A percentile compares a stretch with the other conserved stretches of the same genome.
Evolutionary conservation across 2,888 invertebrate species (phyloP).

Genomic region (Cantharis nigra): DNA sequence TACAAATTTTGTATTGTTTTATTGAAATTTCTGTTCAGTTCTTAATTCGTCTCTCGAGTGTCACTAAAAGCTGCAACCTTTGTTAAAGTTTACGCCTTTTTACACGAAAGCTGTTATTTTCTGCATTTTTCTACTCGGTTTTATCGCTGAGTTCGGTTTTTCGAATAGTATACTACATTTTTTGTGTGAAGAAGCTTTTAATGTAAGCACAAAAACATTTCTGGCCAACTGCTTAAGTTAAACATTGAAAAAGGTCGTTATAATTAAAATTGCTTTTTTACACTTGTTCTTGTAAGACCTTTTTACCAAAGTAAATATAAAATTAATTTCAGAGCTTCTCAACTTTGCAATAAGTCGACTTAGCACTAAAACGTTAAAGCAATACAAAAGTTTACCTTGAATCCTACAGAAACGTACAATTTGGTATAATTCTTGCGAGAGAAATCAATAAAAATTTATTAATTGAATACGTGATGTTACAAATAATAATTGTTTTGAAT

Average conservation of each 20-base stretch:
- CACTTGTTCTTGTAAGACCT: not conserved
- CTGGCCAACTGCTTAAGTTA: not conserved
- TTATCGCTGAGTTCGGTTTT: conserved; percentile 3
- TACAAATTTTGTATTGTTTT: not conserved
- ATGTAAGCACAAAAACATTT: conserved; percentile 6
- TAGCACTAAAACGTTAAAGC: not conserved
- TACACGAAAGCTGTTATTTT: not conserved
- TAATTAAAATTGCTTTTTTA: not conserved
- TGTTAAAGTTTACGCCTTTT: conserved; percentile 3
- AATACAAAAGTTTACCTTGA: not conserved
- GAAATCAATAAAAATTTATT: not conserved
- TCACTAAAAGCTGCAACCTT: conserved; percentile 16
- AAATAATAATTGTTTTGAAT: not conserved
- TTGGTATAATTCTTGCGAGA: not conserved
- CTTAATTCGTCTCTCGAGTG: conserved; percentile 12
- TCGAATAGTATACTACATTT: not conserved
- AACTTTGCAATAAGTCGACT: not conserved
- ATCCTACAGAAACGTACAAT: not conserved
- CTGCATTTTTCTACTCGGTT: conserved; percentile 1
- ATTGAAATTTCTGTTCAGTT: conserved; percentile 7
- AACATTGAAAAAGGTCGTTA: conserved; percentile 1
- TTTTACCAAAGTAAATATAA: not conserved
- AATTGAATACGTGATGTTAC: not conserved
- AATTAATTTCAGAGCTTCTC: not conserved
- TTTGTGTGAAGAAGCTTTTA: conserved; percentile 6